A percentile compares a stretch with the other conserved stretches of the same genome.
Evolutionary conservation across 2,888 invertebrate genomes (phyloP).

Genomic region (Plagiodera versicolora): DNA sequence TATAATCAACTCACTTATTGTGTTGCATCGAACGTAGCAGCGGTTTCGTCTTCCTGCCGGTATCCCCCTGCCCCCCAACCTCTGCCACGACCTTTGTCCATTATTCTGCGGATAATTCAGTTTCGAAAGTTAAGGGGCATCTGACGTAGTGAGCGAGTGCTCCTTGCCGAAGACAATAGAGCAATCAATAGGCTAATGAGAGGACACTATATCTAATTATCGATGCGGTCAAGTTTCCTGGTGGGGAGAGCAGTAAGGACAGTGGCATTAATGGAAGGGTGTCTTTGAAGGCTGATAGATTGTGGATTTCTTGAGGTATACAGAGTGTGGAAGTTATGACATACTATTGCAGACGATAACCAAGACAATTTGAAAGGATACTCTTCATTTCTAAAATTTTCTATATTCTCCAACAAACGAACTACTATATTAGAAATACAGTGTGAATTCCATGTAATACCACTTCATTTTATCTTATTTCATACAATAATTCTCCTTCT

Average conservation of each 20-base stretch:
- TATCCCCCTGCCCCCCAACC: slow-evolving; percentile 22
- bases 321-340: background rate
- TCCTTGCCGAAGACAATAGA: slow-evolving; percentile 52
- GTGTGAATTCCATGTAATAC: no score
- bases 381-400: no score
- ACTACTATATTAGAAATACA: no score
- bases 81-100: slow-evolving; percentile 48
- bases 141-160: slow-evolving; percentile 44
- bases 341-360: no score
- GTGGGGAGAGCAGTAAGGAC: slow-evolving; percentile 10
- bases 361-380: no score
- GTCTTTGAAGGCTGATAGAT: slow-evolving; percentile 7
- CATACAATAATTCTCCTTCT: no score
- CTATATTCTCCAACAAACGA: no score
- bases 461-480: no score
- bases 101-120: slow-evolving; percentile 51
- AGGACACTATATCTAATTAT: slow-evolving; percentile 54
- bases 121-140: slow-evolving; percentile 48
- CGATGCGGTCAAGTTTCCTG: slow-evolving; percentile 38
- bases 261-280: slow-evolving; percentile 2
- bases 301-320: background rate
- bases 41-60: slow-evolving; percentile 29
- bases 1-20: slow-evolving; percentile 41
- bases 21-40: slow-evolving; percentile 27
- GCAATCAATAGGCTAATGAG: slow-evolving; percentile 59